These are phyloP conservation scores for Xestia ashworthii DNA, from an alignment of 2,888 invertebrate genomes.

Conservation along the genomic window DNA sequence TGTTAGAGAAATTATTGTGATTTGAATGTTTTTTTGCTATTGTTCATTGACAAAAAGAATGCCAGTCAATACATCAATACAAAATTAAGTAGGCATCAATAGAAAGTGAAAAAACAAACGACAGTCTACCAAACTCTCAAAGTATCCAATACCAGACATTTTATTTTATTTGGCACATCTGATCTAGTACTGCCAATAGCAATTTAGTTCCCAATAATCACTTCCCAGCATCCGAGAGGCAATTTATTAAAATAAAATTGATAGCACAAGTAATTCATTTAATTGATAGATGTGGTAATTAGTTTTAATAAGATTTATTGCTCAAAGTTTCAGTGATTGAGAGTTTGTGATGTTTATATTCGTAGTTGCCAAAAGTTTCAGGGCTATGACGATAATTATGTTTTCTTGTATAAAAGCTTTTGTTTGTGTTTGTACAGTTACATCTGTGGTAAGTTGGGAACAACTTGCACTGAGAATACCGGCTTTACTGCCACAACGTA, in stretches of 20 bases:
- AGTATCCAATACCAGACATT: constrained; percentile 14
- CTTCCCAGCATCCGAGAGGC: constrained; percentile 37
- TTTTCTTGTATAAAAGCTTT: background rate
- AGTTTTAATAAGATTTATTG: constrained; percentile 47
- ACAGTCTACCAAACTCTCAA: constrained; percentile 28
- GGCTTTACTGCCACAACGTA: background rate
- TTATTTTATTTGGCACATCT: constrained; percentile 36
- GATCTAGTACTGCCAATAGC: constrained; percentile 3
- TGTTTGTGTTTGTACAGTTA: background rate
- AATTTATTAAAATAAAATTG: constrained; percentile 46
- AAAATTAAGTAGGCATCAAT: background rate
- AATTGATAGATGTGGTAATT: constrained; percentile 46
- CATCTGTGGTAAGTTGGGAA: background rate
- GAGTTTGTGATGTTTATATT: constrained; percentile 22
- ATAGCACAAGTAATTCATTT: constrained; percentile 38
- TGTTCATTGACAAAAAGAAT: no score
- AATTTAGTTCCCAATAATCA: constrained; percentile 31
- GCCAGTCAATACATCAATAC: no score
- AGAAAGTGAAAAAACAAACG: background rate
- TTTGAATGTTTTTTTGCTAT: no score
- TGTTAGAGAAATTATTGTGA: no score
- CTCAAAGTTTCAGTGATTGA: constrained; percentile 4
- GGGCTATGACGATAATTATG: constrained; percentile 10
- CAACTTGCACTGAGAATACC: background rate
- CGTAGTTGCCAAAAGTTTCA: constrained; percentile 46